Percentiles rank a stretch among this genome's conserved stretches.
phyloP scores from a whole-genome alignment of 2,797 vertebrate species.

The Hyperoplus lanceolatus region DNA sequence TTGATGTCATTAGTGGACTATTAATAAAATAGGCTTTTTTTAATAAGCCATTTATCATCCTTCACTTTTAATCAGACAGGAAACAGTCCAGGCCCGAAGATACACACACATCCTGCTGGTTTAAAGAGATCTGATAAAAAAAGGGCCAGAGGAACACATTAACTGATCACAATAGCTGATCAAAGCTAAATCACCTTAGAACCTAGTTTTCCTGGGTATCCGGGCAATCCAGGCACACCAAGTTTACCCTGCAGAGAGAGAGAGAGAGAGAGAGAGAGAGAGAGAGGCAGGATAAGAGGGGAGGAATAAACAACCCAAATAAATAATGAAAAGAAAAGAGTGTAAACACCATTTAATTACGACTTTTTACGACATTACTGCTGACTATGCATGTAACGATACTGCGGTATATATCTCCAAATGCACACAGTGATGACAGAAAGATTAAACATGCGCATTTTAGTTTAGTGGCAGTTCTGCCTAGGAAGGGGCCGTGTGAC shows the following conservation, averaged over 20 bases:
- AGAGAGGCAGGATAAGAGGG: conserved; percentile 27
- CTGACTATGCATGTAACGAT: conserved; percentile 39
- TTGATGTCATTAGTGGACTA: conserved; percentile 82
- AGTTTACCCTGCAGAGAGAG: conserved; percentile 89
- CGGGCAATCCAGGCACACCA: conserved; percentile 93
- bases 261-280: no score
- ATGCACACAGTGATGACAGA: conserved; percentile 29
- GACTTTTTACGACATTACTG: conserved; percentile 29
- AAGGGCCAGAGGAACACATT: conserved; percentile 43
- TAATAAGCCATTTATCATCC: conserved; percentile 80
- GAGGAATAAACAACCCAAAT: conserved; percentile 13
- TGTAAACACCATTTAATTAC: conserved; percentile 23
- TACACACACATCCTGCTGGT: conserved; percentile 55
- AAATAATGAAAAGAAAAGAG: conserved; percentile 24
- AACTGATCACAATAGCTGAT: conserved; percentile 50
- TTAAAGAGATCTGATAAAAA: conserved; percentile 42
- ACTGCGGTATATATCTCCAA: conserved; percentile 32
- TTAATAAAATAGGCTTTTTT: conserved; percentile 82
- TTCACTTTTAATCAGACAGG: conserved; percentile 80
- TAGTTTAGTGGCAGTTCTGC: conserved; percentile 14
- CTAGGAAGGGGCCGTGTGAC: conserved; percentile 17
- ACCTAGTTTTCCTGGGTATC: conserved; percentile 93
- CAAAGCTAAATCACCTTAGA: conserved; percentile 88
- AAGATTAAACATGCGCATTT: conserved; percentile 32
- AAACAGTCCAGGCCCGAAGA: conserved; percentile 55